Evolutionary conservation across 2,888 invertebrate species (phyloP), one percentile per base, ranked within the genome.

Genomic region (Mantis religiosa): DNA sequence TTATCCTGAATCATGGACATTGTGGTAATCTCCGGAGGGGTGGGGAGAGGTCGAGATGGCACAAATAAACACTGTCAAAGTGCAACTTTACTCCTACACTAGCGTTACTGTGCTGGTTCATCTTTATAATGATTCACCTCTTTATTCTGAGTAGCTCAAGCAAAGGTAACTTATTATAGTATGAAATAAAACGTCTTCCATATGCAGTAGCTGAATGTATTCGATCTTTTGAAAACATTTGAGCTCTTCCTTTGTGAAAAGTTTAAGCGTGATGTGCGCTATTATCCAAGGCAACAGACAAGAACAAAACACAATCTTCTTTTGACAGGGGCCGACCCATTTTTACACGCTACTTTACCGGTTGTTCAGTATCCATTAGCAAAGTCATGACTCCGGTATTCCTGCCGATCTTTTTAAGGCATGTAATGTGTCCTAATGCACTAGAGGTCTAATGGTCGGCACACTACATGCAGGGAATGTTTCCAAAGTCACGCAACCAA

Each of bases 311-410:
- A 54, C 54, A 71, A 71, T 71, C 20, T 71, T 71, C 54, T 71
- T 71, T 71, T 71, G 54, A 71, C 54, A 71, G 54, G 54, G 54
- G 54, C 54, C 54, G 54, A 71, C 15, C 54, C 54, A 71, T 71
- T 34, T 81, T 87, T 82, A 87, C 81, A 82, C 87, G 87, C 71
- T 86, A 71, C 82, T 28, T 71, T 81, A 86, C 86, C 86, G 86
- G 28, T 86, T 81, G n/a, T 28, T 20, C 86, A 81, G 81, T 82
- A 71, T 87, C 86, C 86, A 87, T 87, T 87, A 87, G 81, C 71
- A 87, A 20, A 81, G 81, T 81, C 47, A 20, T 87, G 86, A 30
- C 86, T 25, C 9, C 81, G 81, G 41, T 71, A 71, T 71, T 71
- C 54, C 54, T 71, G 54, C 54, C 54, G 54, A 71, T 71, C 15